These are phyloP conservation scores for Bacillus rossius DNA, from an alignment of 1,140 invertebrate species.

Conservation along the genomic window DNA sequence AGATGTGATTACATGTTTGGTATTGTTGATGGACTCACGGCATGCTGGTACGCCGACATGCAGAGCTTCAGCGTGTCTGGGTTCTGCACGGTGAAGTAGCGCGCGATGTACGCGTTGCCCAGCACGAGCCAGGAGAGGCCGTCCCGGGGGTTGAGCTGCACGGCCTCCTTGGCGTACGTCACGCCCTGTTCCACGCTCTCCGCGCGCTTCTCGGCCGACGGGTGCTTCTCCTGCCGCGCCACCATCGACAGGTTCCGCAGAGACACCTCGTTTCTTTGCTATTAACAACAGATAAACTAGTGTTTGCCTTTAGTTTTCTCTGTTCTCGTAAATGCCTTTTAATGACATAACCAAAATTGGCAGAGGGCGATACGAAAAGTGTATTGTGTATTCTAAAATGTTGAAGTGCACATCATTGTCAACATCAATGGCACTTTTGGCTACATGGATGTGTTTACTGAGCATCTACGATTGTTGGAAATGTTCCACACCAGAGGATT, in stretches of 20 bases:
- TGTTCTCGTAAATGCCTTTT: no score
- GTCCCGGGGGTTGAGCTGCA: slow-evolving; percentile 73
- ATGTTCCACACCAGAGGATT: no score
- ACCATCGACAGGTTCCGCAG: slow-evolving; percentile 82
- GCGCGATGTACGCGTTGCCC: slow-evolving; percentile 79
- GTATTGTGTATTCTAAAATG: no score
- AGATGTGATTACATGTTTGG: no score
- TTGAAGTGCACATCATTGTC: no score
- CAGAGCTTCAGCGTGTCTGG: slow-evolving; percentile 64
- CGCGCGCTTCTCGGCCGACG: slow-evolving; percentile 49
- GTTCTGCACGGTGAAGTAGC: slow-evolving; percentile 74
- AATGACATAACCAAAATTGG: no score
- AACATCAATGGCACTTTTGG: no score
- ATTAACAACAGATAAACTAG: neutral
- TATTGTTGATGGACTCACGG: no score
- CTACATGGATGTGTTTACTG: no score
- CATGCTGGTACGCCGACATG: slow-evolving; percentile 76
- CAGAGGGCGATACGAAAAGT: neutral
- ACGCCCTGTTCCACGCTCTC: slow-evolving; percentile 66
- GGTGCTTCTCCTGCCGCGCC: slow-evolving; percentile 57
- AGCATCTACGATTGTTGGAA: no score
- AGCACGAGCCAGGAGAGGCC: slow-evolving; percentile 80
- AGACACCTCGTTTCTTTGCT: slow-evolving; percentile 74
- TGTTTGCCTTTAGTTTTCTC: no score
- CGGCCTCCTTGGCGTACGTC: slow-evolving; percentile 75